These are phyloP conservation scores for Morus bassanus DNA, from an alignment of 2,797 vertebrate species.

Conservation along the genomic window DNA sequence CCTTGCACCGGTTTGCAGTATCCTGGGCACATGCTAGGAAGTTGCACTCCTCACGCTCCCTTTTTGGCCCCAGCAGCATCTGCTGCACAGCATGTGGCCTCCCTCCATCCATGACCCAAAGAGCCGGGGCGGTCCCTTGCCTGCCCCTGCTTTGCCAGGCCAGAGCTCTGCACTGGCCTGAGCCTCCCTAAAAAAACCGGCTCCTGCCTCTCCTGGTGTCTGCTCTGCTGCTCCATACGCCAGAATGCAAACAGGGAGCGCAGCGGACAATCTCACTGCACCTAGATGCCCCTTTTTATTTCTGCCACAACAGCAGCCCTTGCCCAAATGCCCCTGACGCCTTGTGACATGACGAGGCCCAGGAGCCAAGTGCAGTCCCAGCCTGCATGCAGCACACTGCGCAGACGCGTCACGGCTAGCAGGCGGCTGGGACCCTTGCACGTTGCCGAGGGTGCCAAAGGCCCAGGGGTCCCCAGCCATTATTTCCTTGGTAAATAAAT, in stretches of 20 bases:
- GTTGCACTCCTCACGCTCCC: neutral
- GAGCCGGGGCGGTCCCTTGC: accelerated
- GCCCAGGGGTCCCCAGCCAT: neutral
- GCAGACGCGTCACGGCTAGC: accelerated
- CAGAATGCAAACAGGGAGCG: neutral
- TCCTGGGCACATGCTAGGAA: neutral
- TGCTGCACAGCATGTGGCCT: accelerated
- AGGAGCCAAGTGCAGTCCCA: neutral
- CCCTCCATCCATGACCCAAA: accelerated
- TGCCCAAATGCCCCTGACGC: accelerated
- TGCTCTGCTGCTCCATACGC: neutral
- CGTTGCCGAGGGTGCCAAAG: neutral
- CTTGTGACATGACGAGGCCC: neutral
- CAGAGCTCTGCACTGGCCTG: neutral
- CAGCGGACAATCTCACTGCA: neutral
- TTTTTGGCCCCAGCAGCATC: neutral
- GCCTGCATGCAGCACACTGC: neutral
- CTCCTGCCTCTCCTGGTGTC: neutral
- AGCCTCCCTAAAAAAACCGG: neutral
- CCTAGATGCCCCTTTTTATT: neutral
- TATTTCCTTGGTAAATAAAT: neutral
- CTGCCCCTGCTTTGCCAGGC: neutral
- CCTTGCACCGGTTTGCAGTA: neutral
- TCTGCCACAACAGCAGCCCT: neutral
- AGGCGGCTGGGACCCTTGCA: accelerated